Evolutionary conservation across 2,797 vertebrate genomes (phyloP), one percentile per base, ranked within the genome.

Genomic region (Sitta carolinensis): DNA sequence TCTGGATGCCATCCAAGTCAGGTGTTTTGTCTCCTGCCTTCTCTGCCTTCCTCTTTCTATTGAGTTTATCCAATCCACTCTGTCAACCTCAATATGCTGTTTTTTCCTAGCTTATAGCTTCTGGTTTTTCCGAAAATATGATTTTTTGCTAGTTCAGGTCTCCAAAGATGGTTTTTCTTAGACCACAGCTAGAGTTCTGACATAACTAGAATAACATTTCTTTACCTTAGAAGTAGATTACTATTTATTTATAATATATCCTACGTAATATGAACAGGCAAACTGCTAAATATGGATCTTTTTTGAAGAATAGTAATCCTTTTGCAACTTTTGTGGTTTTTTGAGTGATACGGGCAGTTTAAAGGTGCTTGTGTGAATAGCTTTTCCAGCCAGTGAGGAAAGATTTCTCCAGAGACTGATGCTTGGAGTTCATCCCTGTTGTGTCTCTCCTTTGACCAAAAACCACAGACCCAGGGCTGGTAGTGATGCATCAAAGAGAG

Each of bases 401-500:
- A 75, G 36, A 23, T 69, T 90, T 66, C 23, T 90, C 43, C 34
- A 63, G 40, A 75, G 34, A 42, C 20, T 10, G 29, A 29, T 21
- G 7, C 38, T 68, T 57, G 47, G 50, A 82, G 13, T 64, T 89
- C 11, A 36, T 18, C 27, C 43, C 69, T 63, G 10, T 21, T 10
- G 17, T 58, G 3, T 59, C 4, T 72, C 16, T 26, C 8, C n/a
- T 82, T 45, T 26, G 29, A 47, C 14, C 63, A 34, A 34, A 78
- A 30, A 2, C 7, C 48, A 48, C 16, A 76, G 29, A 40, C 7
- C 5, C 32, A 42, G n/a, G 61, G 4, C n/a, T 43, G 13, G 30
- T 1, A 32, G 38, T 9, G 13, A 48, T 0, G 1, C 13, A 16
- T 26, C 63, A 21, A n/a, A 78, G 11, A 59, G 14, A 74, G 2